Evolutionary conservation across 1,140 invertebrate species (phyloP).

Genomic region (Trigoniulus corallinus): DNA sequence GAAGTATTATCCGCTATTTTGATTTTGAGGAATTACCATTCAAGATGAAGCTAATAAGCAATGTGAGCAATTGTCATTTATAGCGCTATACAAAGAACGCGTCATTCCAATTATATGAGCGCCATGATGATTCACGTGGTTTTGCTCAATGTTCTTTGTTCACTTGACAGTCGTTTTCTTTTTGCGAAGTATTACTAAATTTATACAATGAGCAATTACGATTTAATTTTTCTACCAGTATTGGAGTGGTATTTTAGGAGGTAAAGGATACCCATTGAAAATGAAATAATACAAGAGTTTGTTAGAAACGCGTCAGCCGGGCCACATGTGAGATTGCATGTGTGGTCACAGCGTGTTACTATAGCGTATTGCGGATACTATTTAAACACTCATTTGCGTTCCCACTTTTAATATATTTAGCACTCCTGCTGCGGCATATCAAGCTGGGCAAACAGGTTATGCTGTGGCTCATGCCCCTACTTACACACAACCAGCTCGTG

Average conservation of each 20-base stretch:
- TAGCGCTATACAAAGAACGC: no score
- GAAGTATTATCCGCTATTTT: no score
- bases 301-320: background rate
- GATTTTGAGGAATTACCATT: no score
- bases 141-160: no score
- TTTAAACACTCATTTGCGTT: background rate
- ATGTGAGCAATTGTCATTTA: no score
- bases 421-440: slow-evolving; percentile 35
- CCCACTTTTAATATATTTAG: background rate
- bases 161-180: no score
- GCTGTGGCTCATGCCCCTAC: slow-evolving; percentile 41
- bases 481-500: slow-evolving; percentile 20
- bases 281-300: background rate
- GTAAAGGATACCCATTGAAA: background rate
- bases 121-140: no score
- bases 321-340: background rate
- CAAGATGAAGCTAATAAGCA: no score
- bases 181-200: no score
- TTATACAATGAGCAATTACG: no score
- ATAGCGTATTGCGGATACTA: background rate
- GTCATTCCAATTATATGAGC: no score
- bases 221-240: background rate
- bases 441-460: slow-evolving; percentile 60
- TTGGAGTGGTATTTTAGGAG: background rate
- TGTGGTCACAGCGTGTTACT: background rate